A percentile compares a stretch with the other conserved stretches of the same genome.
Evolutionary conservation across 2,888 invertebrate genomes (phyloP).

Genomic region (Macrophya alboannulata): DNA sequence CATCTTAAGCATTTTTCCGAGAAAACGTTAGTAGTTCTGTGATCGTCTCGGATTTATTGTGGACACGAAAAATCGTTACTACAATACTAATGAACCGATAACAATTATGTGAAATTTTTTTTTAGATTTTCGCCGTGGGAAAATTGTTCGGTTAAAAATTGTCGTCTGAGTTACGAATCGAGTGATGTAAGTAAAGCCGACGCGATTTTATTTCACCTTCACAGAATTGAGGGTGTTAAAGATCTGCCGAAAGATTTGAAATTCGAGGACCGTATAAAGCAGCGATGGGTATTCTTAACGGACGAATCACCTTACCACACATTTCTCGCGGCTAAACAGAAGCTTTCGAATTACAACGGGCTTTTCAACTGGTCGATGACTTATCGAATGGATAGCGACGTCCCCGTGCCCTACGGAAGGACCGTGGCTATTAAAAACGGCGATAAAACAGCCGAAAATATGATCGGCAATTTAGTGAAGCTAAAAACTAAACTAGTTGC

Average conservation of each 20-base stretch:
- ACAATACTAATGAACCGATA: no score
- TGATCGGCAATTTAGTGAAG: conserved; percentile 63
- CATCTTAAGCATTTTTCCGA: conserved; percentile 82
- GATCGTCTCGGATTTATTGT: conserved; percentile 29
- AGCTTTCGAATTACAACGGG: conserved; percentile 81
- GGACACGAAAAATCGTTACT: not conserved
- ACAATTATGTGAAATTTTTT: conserved; percentile 57
- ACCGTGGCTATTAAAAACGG: conserved; percentile 76
- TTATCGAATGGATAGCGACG: conserved; percentile 85
- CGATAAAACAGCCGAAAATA: not conserved
- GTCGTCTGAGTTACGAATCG: conserved; percentile 83
- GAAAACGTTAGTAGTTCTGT: conserved; percentile 71
- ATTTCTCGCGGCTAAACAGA: conserved; percentile 79
- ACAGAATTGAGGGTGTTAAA: conserved; percentile 78
- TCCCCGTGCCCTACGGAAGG: conserved; percentile 86
- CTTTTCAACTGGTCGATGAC: conserved; percentile 89
- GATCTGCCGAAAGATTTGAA: conserved; percentile 82
- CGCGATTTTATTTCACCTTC: conserved; percentile 85
- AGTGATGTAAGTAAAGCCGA: conserved; percentile 82
- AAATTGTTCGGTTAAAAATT: conserved; percentile 84
- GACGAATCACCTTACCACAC: conserved; percentile 86
- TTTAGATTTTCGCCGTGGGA: conserved; percentile 82
- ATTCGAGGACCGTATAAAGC: conserved; percentile 71
- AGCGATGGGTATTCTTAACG: conserved; percentile 87
- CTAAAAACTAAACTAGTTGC: conserved; percentile 79